Percentiles rank a stretch among this genome's conserved stretches.
Conservation (phyloP, 1,140 invertebrate genomes). For the Drosophila triauraria region DNA sequence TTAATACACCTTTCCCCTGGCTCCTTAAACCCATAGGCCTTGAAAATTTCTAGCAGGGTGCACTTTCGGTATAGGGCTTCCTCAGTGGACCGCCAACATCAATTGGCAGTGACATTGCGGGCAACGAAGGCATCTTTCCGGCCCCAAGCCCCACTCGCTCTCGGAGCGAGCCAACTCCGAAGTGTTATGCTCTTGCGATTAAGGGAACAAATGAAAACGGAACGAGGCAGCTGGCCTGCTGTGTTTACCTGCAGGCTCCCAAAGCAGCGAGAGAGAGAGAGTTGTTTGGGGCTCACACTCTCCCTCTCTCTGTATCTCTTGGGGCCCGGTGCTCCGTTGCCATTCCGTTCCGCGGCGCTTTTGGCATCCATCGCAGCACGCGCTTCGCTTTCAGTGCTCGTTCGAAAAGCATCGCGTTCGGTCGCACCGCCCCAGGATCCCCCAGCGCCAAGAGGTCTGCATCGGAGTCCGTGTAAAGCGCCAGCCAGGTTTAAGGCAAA, state of each 20-base stretch:
- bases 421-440: conserved; percentile 37
- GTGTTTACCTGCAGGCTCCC: conserved; percentile 54
- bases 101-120: conserved; percentile 76
- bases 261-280: conserved; percentile 4
- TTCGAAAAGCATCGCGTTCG: conserved; percentile 69
- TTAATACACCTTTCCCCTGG: background rate
- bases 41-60: conserved; percentile 20
- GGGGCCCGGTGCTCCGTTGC: conserved; percentile 36
- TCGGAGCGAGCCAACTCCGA: conserved; percentile 1
- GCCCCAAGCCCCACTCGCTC: conserved; percentile 21
- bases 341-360: conserved; percentile 47
- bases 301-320: background rate
- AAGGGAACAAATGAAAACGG: conserved; percentile 30
- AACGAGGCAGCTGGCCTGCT: conserved; percentile 34
- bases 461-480: conserved; percentile 32
- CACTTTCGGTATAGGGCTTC: conserved; percentile 61
- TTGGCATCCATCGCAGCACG: conserved; percentile 59
- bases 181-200: conserved; percentile 1
- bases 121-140: conserved; percentile 47
- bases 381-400: conserved; percentile 54
- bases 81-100: conserved; percentile 49
- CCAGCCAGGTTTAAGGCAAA: conserved; percentile 55
- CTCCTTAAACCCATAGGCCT: conserved; percentile 9
- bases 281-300: conserved; percentile 4
- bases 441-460: conserved; percentile 32